Evolutionary conservation across 2,113 vertebrate species (phyloP).

Genomic region (Aythya baeri): DNA sequence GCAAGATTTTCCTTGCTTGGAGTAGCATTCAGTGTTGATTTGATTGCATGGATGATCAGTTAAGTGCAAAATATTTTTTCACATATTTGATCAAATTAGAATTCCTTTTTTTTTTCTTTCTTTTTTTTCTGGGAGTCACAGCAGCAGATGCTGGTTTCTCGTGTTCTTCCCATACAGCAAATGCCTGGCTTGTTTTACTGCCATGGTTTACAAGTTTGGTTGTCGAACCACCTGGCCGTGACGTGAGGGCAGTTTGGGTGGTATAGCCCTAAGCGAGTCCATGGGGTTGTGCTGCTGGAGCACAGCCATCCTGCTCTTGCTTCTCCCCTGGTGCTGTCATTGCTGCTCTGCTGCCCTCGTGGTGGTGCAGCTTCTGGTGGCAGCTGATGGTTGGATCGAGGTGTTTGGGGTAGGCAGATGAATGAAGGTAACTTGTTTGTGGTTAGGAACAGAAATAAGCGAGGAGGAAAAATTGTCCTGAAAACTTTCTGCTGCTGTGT

Average conservation of each 20-base stretch:
- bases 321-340: neutral
- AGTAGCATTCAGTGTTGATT: neutral
- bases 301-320: neutral
- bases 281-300: constrained; percentile 16
- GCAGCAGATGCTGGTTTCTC: neutral
- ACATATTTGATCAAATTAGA: neutral
- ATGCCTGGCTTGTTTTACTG: constrained; percentile 12
- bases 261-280: constrained; percentile 5
- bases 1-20: neutral
- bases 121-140: neutral
- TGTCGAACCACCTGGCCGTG: constrained; percentile 6
- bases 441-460: neutral
- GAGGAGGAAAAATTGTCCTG: neutral
- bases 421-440: neutral
- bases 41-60: neutral
- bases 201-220: constrained; percentile 7
- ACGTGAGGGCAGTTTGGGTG: constrained; percentile 20
- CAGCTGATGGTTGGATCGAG: neutral
- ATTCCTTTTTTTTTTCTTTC: neutral
- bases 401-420: neutral
- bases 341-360: neutral
- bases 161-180: neutral
- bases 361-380: neutral
- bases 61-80: neutral
- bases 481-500: neutral